These are phyloP conservation scores for Channa argus DNA, from an alignment of 2,113 vertebrate genomes.

Conservation along the genomic window DNA sequence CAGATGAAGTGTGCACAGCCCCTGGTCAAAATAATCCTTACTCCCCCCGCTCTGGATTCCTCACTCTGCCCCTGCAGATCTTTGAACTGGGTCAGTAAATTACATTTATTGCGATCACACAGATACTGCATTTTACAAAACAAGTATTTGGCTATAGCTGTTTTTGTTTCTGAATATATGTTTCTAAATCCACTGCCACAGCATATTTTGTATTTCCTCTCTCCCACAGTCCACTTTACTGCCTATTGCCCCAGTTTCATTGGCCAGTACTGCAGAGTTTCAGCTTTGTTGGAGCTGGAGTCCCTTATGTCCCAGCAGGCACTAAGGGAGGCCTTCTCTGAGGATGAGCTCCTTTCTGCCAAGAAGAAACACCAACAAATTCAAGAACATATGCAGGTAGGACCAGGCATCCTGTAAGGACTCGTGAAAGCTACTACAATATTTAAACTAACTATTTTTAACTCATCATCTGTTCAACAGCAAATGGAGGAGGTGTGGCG, in stretches of 20 bases:
- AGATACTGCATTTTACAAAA: neutral
- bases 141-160: neutral
- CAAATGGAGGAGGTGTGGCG: slow-evolving; percentile 95
- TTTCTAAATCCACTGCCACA: slow-evolving; percentile 5
- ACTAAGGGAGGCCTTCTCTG: slow-evolving; percentile 91
- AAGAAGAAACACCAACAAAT: slow-evolving; percentile 92
- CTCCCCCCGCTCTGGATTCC: slow-evolving; percentile 87
- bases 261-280: slow-evolving; percentile 90
- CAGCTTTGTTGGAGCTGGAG: slow-evolving; percentile 90
- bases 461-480: slow-evolving; percentile 68
- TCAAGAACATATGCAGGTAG: slow-evolving; percentile 91
- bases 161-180: neutral
- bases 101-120: neutral
- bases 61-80: slow-evolving; percentile 90
- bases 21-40: slow-evolving; percentile 92
- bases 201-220: neutral
- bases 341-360: slow-evolving; percentile 85
- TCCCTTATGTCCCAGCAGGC: slow-evolving; percentile 93
- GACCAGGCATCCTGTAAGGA: neutral
- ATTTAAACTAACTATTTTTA: neutral
- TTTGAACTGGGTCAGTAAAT: slow-evolving; percentile 89
- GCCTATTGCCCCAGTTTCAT: slow-evolving; percentile 90
- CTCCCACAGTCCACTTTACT: slow-evolving; percentile 88
- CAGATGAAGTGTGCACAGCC: slow-evolving; percentile 90
- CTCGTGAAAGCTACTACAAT: too few species aligned